Percentiles rank a stretch among this genome's conserved stretches.
Evolutionary conservation across 1,140 invertebrate species (phyloP).

Genomic region (Amyelois transitella): DNA sequence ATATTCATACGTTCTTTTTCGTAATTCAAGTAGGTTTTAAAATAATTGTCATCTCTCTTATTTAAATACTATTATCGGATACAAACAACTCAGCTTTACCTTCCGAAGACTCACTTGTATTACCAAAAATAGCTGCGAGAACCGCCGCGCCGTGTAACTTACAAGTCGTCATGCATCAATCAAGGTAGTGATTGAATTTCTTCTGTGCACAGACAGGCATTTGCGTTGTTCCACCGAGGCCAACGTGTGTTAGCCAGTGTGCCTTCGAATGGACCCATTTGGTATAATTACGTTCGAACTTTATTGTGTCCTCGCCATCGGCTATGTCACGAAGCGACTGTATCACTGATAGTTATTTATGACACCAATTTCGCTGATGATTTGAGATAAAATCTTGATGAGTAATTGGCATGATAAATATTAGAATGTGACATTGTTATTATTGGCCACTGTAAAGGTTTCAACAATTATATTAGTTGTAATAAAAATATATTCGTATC

Average conservation of each 20-base stretch:
- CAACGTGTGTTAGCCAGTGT: conserved; percentile 50
- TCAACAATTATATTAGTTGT: too few relatives aligned
- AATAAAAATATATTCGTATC: too few relatives aligned
- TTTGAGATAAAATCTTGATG: neutral
- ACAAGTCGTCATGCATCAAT: conserved; percentile 26
- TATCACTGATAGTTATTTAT: conserved; percentile 19
- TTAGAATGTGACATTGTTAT: too few relatives aligned
- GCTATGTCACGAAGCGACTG: conserved; percentile 27
- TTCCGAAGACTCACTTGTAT: neutral
- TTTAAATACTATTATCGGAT: too few relatives aligned
- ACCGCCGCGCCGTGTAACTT: conserved; percentile 1
- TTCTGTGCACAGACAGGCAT: conserved; percentile 27
- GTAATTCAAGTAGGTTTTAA: too few relatives aligned
- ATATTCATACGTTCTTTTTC: too few relatives aligned
- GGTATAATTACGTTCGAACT: conserved; percentile 66
- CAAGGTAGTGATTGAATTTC: conserved; percentile 46
- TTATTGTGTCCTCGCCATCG: conserved; percentile 59
- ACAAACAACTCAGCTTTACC: too few relatives aligned
- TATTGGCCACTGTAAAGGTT: too few relatives aligned
- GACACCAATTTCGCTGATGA: conserved; percentile 25
- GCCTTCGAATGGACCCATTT: conserved; percentile 57
- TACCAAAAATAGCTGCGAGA: neutral
- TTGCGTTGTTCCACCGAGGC: conserved; percentile 28
- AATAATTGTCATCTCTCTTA: too few relatives aligned
- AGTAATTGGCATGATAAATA: neutral